phyloP scores from a whole-genome alignment of 2,113 vertebrate genomes.

The Desmodus rotundus region DNA sequence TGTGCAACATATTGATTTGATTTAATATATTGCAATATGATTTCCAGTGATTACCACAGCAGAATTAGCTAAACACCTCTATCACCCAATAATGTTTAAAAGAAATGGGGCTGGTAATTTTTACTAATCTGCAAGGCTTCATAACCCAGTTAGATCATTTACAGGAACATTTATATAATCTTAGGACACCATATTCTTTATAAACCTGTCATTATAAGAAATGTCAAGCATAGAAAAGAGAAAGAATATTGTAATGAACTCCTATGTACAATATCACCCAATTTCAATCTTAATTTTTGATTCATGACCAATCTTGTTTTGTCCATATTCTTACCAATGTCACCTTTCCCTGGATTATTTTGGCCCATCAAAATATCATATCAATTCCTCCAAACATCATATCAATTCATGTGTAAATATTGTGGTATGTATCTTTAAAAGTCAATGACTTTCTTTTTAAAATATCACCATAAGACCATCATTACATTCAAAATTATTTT shows the following conservation, averaged over 20 bases:
- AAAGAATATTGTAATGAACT: neutral
- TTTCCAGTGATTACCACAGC: neutral
- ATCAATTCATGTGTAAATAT: neutral
- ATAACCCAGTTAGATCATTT: neutral
- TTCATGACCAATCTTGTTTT: neutral
- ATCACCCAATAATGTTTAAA: neutral
- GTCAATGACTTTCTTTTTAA: neutral
- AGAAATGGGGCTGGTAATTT: neutral
- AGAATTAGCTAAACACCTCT: neutral
- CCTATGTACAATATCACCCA: neutral
- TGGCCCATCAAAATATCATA: neutral
- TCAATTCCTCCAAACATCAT: neutral
- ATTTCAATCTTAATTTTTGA: neutral
- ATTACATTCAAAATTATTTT: neutral
- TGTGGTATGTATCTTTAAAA: neutral
- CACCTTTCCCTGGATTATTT: neutral
- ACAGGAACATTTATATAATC: neutral
- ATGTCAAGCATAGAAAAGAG: neutral
- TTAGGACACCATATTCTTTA: neutral
- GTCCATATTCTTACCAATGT: neutral
- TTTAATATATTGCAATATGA: neutral
- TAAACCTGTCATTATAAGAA: neutral
- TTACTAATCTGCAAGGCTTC: neutral
- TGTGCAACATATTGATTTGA: neutral
- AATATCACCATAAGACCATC: neutral